These are phyloP conservation scores for Sciurus vulgaris DNA, from an alignment of 2,797 vertebrate genomes.

Conservation along the genomic window DNA sequence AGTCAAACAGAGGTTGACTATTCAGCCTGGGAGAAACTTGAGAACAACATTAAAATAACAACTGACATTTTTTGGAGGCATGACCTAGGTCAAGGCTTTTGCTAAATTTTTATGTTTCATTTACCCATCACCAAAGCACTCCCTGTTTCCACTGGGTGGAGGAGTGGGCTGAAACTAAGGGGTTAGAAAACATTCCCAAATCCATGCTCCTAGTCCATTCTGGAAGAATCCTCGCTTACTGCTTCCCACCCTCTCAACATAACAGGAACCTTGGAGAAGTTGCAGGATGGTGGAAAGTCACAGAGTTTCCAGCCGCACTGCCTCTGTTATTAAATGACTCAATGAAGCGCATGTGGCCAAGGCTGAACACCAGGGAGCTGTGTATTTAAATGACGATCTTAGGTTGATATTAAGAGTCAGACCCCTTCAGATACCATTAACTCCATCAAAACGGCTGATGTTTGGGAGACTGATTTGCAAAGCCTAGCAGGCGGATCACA, in stretches of 20 bases:
- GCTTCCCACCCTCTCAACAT: neutral
- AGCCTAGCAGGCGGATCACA: neutral
- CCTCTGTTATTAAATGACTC: neutral
- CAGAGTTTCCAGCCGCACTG: neutral
- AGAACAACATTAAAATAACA: neutral
- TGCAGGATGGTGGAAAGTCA: neutral
- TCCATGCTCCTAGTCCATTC: neutral
- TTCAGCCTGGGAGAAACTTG: neutral
- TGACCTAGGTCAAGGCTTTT: neutral
- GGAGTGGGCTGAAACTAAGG: neutral
- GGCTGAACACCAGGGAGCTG: neutral
- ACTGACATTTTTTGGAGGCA: neutral
- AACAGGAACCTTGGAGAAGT: neutral
- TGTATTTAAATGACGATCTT: neutral
- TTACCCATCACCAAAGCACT: neutral
- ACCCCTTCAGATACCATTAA: neutral
- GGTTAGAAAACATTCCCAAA: neutral
- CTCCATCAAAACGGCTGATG: neutral
- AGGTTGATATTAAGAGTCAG: neutral
- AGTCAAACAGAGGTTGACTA: neutral
- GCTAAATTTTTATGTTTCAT: neutral
- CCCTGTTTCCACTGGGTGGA: neutral
- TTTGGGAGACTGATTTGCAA: neutral
- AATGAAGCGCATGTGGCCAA: neutral
- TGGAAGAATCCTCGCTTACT: neutral